A percentile compares a stretch with the other conserved stretches of the same genome.
These are phyloP conservation scores for Eupithecia vulgata DNA, from an alignment of 2,888 invertebrate species.

Conservation along the genomic window DNA sequence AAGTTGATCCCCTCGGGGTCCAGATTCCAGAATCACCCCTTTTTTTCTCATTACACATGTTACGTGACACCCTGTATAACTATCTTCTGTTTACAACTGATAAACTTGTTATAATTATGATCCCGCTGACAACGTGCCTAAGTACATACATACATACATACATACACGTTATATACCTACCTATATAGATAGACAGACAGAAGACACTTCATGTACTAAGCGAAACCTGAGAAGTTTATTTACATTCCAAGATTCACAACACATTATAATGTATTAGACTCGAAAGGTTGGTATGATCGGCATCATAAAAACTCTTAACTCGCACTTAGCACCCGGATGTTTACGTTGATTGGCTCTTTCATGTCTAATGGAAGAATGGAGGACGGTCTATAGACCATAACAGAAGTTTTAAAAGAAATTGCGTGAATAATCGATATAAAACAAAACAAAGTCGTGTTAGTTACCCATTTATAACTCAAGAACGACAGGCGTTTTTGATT, in stretches of 20 bases:
- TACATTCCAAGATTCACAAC: neutral
- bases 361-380: neutral
- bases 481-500: too few relatives aligned
- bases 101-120: slow-evolving; percentile 30
- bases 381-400: neutral
- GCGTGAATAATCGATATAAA: neutral
- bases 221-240: slow-evolving; percentile 14
- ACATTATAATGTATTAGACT: neutral
- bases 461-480: too few relatives aligned
- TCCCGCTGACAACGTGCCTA: slow-evolving; percentile 31
- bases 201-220: slow-evolving; percentile 30
- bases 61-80: neutral
- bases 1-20: too few relatives aligned
- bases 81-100: slow-evolving; percentile 24
- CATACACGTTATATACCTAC: neutral
- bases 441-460: too few relatives aligned
- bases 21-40: too few relatives aligned
- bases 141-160: too few relatives aligned
- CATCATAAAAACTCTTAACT: neutral
- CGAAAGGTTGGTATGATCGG: neutral
- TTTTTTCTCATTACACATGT: too few relatives aligned
- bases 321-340: neutral
- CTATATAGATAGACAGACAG: neutral
- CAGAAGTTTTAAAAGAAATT: neutral
- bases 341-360: neutral